phyloP scores from a whole-genome alignment of 2,113 vertebrate species.

The Dipodomys ordii region DNA sequence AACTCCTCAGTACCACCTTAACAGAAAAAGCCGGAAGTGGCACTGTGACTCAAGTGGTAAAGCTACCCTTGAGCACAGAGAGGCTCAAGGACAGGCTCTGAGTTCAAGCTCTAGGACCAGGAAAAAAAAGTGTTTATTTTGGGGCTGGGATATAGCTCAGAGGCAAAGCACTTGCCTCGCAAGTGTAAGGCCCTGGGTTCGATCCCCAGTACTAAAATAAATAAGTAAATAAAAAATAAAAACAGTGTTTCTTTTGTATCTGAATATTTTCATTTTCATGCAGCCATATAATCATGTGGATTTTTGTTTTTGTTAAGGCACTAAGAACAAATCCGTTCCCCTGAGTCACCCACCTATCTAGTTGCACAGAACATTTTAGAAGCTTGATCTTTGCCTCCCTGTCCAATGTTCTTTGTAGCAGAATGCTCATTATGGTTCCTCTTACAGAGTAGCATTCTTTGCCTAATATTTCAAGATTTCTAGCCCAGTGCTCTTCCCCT shows the following conservation, averaged over 20 bases:
- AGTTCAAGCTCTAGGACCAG: too few species aligned
- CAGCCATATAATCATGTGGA: too few species aligned
- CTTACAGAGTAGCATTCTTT: not conserved
- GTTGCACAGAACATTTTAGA: not conserved
- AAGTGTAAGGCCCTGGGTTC: too few species aligned
- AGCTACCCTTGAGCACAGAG: too few species aligned
- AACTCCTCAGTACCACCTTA: too few species aligned
- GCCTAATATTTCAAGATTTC: not conserved
- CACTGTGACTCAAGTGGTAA: too few species aligned
- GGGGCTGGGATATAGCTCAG: too few species aligned
- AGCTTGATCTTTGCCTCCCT: not conserved
- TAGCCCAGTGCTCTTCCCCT: not conserved
- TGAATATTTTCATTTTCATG: not conserved
- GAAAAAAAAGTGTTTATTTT: not conserved
- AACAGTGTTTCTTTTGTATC: not conserved
- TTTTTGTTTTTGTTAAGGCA: not conserved
- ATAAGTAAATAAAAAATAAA: too few species aligned
- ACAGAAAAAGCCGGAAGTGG: too few species aligned
- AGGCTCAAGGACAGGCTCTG: too few species aligned
- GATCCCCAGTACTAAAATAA: too few species aligned
- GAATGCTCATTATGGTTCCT: not conserved
- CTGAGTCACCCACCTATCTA: not conserved
- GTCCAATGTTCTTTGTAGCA: not conserved
- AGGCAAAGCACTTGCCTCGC: too few species aligned
- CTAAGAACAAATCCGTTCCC: not conserved